Evolutionary conservation across 2,888 invertebrate genomes (phyloP).

Genomic region (Chirona hameri): DNA sequence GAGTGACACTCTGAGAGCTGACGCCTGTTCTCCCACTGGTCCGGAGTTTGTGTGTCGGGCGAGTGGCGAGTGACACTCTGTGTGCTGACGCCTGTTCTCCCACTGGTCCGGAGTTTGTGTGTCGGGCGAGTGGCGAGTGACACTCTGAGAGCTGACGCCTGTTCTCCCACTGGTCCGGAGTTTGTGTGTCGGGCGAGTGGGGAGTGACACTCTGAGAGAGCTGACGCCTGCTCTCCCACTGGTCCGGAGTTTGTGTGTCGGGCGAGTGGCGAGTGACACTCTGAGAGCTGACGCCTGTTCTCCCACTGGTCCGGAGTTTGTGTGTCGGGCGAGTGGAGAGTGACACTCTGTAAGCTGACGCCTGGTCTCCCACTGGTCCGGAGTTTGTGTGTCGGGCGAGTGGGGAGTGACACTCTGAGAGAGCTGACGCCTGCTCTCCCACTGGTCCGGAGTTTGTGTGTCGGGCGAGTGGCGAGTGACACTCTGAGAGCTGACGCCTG

Average conservation of each 20-base stretch:
- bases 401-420: background rate
- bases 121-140: background rate
- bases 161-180: background rate
- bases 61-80: background rate
- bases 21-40: background rate
- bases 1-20: background rate
- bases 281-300: background rate
- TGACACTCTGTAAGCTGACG: background rate
- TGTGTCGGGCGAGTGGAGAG: background rate
- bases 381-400: background rate
- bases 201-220: background rate
- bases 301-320: background rate
- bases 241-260: background rate
- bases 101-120: background rate
- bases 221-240: background rate
- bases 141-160: background rate
- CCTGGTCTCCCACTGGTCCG: background rate
- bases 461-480: background rate
- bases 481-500: background rate
- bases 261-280: background rate
- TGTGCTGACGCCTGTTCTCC: background rate
- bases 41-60: background rate
- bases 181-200: background rate
- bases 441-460: background rate
- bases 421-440: background rate